phyloP scores from a whole-genome alignment of 2,888 invertebrate genomes.

The Pharmacophagus antenor region DNA sequence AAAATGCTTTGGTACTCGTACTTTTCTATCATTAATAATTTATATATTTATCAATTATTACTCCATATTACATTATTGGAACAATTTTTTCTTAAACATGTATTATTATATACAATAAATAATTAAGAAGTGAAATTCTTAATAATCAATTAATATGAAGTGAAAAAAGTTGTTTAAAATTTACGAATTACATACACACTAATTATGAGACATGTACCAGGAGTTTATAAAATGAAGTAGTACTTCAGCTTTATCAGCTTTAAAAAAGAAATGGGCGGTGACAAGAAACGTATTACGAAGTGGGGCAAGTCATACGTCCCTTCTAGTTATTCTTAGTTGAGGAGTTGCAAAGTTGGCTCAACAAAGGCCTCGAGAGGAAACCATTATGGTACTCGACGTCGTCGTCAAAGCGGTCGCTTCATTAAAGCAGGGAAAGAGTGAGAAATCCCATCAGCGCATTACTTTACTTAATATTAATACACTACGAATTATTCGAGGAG shows the following conservation, averaged over 20 bases:
- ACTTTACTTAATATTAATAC: constrained; percentile 4
- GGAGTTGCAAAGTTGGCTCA: constrained; percentile 69
- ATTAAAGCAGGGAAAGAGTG: constrained; percentile 57
- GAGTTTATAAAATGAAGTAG: neutral
- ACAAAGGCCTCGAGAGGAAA: constrained; percentile 75
- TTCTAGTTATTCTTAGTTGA: constrained; percentile 55
- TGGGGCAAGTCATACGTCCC: constrained; percentile 44
- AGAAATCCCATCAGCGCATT: constrained; percentile 21
- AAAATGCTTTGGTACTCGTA: too few relatives aligned
- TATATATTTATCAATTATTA: too few relatives aligned
- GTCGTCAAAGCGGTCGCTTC: constrained; percentile 64
- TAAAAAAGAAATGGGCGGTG: constrained; percentile 10
- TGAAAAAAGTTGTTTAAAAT: too few relatives aligned
- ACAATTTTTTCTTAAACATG: too few relatives aligned
- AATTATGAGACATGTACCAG: neutral
- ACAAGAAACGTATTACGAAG: constrained; percentile 19
- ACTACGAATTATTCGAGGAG: neutral
- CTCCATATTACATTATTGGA: too few relatives aligned
- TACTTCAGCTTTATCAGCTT: constrained; percentile 12
- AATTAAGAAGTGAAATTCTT: too few relatives aligned
- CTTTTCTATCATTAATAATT: too few relatives aligned
- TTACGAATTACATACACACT: neutral
- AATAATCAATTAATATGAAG: too few relatives aligned
- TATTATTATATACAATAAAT: too few relatives aligned
- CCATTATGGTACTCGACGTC: constrained; percentile 73